Evolutionary conservation across 1,140 invertebrate genomes (phyloP).

Genomic region (Maconellicoccus hirsutus): DNA sequence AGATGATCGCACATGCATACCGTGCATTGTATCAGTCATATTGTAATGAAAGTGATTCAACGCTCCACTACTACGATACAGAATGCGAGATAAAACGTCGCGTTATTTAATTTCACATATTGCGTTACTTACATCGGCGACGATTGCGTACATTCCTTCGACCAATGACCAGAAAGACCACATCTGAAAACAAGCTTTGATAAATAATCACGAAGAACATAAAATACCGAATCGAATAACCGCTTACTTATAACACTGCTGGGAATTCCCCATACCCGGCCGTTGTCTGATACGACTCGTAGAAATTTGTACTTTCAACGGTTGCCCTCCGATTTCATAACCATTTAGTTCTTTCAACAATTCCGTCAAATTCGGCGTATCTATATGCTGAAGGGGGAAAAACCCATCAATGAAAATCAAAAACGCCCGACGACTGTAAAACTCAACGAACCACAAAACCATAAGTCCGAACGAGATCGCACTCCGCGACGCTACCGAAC

Average conservation of each 20-base stretch:
- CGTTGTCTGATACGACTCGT: conserved; percentile 81
- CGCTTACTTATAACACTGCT: conserved; percentile 64
- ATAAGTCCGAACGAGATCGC: conserved; percentile 83
- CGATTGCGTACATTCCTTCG: conserved; percentile 68
- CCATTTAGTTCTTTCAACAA: conserved; percentile 77
- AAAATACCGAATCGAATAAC: background rate
- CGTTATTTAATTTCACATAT: background rate
- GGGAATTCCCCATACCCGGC: conserved; percentile 88
- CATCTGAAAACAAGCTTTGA: conserved; percentile 44
- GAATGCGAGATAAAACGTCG: background rate
- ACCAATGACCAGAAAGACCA: conserved; percentile 87
- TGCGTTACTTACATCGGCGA: background rate
- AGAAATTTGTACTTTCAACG: conserved; percentile 80
- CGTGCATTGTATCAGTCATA: background rate
- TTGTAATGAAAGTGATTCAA: background rate
- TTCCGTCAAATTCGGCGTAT: conserved; percentile 67
- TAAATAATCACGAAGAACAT: background rate
- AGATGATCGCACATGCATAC: background rate
- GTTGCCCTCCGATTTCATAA: conserved; percentile 68
- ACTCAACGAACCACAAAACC: conserved; percentile 56
- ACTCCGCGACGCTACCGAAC: conserved; percentile 77
- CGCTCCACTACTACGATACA: background rate
- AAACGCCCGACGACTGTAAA: background rate
- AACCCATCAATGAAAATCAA: background rate
- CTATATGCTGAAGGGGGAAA: conserved; percentile 45